Conservation (phyloP, 1,140 invertebrate genomes). For the Heliothis virescens region DNA sequence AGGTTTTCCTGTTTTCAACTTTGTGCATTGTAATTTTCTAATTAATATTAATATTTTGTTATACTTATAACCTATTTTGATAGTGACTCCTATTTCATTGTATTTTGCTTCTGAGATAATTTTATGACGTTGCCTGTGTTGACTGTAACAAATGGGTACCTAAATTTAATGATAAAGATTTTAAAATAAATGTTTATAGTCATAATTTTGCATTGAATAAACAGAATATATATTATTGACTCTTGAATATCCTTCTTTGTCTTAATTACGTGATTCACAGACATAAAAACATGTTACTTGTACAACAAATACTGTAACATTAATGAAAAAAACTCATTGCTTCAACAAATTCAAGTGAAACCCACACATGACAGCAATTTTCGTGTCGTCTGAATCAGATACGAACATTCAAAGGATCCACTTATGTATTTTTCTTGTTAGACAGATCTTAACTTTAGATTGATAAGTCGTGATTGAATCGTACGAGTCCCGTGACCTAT, state of each 20-base stretch:
- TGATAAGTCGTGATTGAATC: slow-evolving; percentile 36
- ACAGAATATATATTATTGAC: no score
- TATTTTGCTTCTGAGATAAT: neutral
- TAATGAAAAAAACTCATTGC: no score
- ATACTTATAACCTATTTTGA: slow-evolving; percentile 38
- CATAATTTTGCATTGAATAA: no score
- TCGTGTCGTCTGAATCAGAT: slow-evolving; percentile 25
- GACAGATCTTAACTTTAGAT: slow-evolving; percentile 28
- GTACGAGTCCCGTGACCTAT: slow-evolving; percentile 37
- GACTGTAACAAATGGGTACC: neutral
- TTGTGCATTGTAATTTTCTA: slow-evolving; percentile 43
- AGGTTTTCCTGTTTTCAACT: slow-evolving; percentile 70
- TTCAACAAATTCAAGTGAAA: neutral
- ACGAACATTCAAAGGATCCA: slow-evolving; percentile 9
- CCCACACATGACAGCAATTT: slow-evolving; percentile 26
- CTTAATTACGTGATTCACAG: no score
- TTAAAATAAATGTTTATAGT: no score
- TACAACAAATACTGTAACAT: no score
- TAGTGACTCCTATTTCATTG: slow-evolving; percentile 7
- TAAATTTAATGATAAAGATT: no score
- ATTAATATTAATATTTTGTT: slow-evolving; percentile 40
- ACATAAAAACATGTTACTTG: no score
- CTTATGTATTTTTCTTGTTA: slow-evolving; percentile 41
- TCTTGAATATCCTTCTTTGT: no score
- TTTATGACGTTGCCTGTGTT: neutral